These are phyloP conservation scores for Strix uralensis DNA, from an alignment of 2,113 vertebrate genomes.

Conservation along the genomic window DNA sequence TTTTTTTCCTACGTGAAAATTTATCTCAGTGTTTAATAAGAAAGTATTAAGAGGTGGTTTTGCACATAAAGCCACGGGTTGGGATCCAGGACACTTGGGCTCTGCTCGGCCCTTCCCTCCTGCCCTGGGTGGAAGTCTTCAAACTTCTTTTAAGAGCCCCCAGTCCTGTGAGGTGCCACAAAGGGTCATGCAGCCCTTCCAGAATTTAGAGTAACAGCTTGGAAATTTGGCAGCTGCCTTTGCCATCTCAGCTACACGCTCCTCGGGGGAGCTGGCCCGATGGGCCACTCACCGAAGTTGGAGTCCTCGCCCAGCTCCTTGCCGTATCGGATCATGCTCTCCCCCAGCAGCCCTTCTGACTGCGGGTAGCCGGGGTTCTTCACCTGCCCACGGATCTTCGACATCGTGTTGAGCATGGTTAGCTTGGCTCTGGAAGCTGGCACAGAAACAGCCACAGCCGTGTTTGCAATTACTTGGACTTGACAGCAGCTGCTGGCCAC, in stretches of 20 bases:
- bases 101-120: neutral
- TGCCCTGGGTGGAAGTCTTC: neutral
- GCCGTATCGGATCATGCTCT: constrained; percentile 93
- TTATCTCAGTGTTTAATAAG: neutral
- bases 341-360: constrained; percentile 93
- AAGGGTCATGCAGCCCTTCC: neutral
- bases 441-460: neutral
- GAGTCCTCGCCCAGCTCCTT: constrained; percentile 94
- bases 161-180: fast-evolving
- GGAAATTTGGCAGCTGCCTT: neutral
- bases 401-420: constrained; percentile 96
- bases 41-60: neutral
- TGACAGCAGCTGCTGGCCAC: neutral
- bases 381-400: constrained; percentile 97
- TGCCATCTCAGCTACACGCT: fast-evolving
- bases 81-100: neutral
- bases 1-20: neutral
- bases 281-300: constrained; percentile 87
- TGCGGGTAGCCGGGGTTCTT: constrained; percentile 97
- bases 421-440: constrained; percentile 95
- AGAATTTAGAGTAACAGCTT: fast-evolving
- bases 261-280: neutral
- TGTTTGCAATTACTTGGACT: neutral
- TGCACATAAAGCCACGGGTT: neutral
- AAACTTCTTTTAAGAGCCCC: neutral